Percentiles rank a stretch among this genome's conserved stretches.
phyloP scores from a whole-genome alignment of 2,888 invertebrate species.

The Ophion costatus region DNA sequence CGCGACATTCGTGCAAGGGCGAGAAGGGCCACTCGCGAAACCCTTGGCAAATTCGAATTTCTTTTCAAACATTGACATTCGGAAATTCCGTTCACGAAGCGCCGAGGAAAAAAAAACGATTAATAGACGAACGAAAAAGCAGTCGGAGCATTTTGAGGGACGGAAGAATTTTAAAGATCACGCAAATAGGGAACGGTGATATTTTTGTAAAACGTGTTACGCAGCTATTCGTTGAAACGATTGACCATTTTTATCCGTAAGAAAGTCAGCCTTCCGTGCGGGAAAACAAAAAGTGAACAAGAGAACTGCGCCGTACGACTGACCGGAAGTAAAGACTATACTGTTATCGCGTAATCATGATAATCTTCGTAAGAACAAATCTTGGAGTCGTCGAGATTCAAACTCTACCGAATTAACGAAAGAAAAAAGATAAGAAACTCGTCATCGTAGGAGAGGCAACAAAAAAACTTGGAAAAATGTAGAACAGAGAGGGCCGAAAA shows the following conservation, averaged over 20 bases:
- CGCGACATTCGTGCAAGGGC: not conserved
- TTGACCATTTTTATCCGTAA: slow-evolving; percentile 54
- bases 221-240: slow-evolving; percentile 68
- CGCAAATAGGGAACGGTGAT: slow-evolving; percentile 63
- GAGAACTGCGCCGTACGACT: slow-evolving; percentile 1
- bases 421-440: slow-evolving; percentile 9
- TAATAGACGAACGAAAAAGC: slow-evolving; percentile 12
- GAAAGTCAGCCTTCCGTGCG: slow-evolving; percentile 42
- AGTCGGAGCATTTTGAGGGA: slow-evolving; percentile 13
- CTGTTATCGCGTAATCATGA: slow-evolving; percentile 8
- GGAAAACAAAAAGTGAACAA: not conserved
- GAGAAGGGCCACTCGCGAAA: not conserved
- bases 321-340: slow-evolving; percentile 15
- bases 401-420: slow-evolving; percentile 32
- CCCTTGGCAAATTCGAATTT: not conserved
- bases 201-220: slow-evolving; percentile 76
- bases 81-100: slow-evolving; percentile 59
- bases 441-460: slow-evolving; percentile 27
- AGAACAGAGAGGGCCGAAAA: slow-evolving; percentile 44
- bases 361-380: not conserved
- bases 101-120: slow-evolving; percentile 16
- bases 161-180: slow-evolving; percentile 29
- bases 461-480: slow-evolving; percentile 11
- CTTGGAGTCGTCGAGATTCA: slow-evolving; percentile 13
- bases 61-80: slow-evolving; percentile 35